Evolutionary conservation across 2,113 vertebrate genomes (phyloP), one percentile per base, ranked within the genome.

Genomic region (Otolemur garnettii): DNA sequence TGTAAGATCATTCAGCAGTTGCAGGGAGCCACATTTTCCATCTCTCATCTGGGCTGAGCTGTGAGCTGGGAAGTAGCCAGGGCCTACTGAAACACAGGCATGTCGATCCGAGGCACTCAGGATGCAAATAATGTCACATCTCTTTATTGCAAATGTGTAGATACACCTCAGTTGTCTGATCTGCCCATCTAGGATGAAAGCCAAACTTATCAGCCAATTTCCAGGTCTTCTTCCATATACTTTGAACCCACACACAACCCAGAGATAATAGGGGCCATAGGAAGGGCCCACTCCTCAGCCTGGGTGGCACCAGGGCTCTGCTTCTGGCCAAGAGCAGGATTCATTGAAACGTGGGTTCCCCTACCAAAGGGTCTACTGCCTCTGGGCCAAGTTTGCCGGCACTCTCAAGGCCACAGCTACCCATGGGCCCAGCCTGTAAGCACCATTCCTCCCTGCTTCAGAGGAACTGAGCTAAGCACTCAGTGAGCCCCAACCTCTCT

Each of bases 351-450:
- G 26, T 33, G 42, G 7, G 10, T 10, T 28, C 7, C 19, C 79
- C 14, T 6, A 28, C 11, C 35, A 81, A 50, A 50, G 45, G 15
- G 59, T 60, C 24, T 17, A 28, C 33, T 42, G 57, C 18, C 66
- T 50, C 14, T 19, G 7, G 17, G 77, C 7, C 38, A 86, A 21
- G 17, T 55, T 30, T 14, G 69, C 26, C 26, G 82, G 21, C 35
- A 82, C 8, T 21, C 14, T 30, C 19, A 71, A 55, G 45, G 22
- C 22, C 38, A 50, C 33, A 71, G 26, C 26, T 42, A 30, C 87
- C 2, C 0, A 6, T 50, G 5, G 12, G 19, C 12, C 60, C 7
- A 1, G 66, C 4, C 0, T 18, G 26, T 2, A 71, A 71, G 21
- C 59, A 21, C 22, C 15, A 42, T 50, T 72, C 35, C 45, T 74